Base-by-base conservation (phyloP, 2,888 invertebrate species). In the Gonocerus acuteangulatus region DNA sequence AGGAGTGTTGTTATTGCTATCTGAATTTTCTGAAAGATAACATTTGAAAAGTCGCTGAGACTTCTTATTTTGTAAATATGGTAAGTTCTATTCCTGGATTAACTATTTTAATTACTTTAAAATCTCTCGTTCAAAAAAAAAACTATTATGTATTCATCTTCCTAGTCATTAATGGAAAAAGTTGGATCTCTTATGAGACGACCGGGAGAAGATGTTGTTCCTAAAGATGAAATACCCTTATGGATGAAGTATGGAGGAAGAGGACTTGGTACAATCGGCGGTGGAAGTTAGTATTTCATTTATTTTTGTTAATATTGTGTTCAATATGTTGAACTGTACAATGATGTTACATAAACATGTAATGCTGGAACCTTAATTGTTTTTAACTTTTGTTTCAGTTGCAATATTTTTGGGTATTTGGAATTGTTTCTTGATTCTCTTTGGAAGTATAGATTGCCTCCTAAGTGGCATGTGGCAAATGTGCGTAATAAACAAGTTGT, bases 241-340 rank as follows among this genome's bases (percentile, higher is more conserved):
- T 91, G 87, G 84, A 81, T 92, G 81, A 89, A 88, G 77, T 89
- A 89, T 77, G 87, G 84, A 74, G 89, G 86, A 69, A 82, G 90
- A 72, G 83, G 84, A 68, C 77, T 91, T 70, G 93, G 92, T 67
- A 88, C 89, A 68, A 83, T 87, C 73, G 92, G 87, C 73, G 85
- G 89, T 74, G 81, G 86, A 74, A 80, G 92, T 92, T 79, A 81
- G 86, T 83, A 47, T 18, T 7, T 44, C 18, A 16, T 6, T n/a
- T n/a, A n/a, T n/a, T 18, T 6, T 13, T 6, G 18, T 19, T 22
- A n/a, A n/a, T 16, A 7, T 19, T 4, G 9, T 23, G 27, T 13
- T 22, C 18, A 19, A 32, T 47, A 19, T 45, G 45, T 44, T 48
- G 16, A 48, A 9, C 16, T 18, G 44, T 45, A n/a, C n/a, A n/a